Conservation (phyloP, 2,797 vertebrate species). For the Esox lucius region DNA sequence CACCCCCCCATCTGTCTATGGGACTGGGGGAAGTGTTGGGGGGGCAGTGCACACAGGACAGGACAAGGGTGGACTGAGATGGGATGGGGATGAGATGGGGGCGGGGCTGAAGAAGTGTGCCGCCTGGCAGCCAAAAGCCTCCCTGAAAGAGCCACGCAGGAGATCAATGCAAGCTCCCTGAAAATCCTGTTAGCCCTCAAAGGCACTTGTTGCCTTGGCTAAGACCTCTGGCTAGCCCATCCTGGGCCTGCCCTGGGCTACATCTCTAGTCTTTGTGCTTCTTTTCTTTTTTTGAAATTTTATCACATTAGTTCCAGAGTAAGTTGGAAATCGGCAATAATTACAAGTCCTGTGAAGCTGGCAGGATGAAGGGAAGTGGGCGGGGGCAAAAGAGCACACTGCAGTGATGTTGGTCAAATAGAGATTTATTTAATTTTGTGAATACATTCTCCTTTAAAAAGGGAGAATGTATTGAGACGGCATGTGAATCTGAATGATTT, state of each 20-base stretch:
- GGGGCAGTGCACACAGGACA: constrained; percentile 28
- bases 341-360: constrained; percentile 53
- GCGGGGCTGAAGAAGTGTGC: constrained; percentile 66
- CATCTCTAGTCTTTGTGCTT: constrained; percentile 70
- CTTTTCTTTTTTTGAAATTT: constrained; percentile 65
- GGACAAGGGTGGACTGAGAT: not conserved
- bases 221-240: constrained; percentile 45
- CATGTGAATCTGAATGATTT: constrained; percentile 35
- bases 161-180: constrained; percentile 87
- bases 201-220: constrained; percentile 72
- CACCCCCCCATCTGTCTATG: constrained; percentile 11
- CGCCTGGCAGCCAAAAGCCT: constrained; percentile 72
- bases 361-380: constrained; percentile 16
- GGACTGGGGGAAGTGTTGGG: not conserved
- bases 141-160: constrained; percentile 68
- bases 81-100: constrained; percentile 19
- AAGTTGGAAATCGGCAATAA: constrained; percentile 65
- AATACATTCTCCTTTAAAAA: no score
- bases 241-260: constrained; percentile 49
- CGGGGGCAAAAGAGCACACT: constrained; percentile 32
- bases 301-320: constrained; percentile 77
- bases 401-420: constrained; percentile 33
- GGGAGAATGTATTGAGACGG: constrained; percentile 32
- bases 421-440: no score
- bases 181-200: constrained; percentile 92